Conservation (phyloP, 2,888 invertebrate genomes). For the Falcaria lacertinaria region DNA sequence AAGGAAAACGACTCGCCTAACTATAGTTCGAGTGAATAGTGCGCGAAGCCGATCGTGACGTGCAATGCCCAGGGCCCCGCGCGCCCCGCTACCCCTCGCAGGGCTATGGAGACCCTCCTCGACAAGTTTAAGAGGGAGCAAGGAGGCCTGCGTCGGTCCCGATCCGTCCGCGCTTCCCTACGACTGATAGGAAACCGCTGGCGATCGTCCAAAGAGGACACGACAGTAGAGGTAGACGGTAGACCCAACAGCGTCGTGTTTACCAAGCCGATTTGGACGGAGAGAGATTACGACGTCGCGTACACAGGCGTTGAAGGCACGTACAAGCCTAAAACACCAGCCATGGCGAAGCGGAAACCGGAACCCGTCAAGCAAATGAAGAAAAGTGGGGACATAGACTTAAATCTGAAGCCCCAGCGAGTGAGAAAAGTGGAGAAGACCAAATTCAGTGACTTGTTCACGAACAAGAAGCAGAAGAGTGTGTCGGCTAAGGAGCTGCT, state of each 20-base stretch:
- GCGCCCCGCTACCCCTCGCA: constrained; percentile 56
- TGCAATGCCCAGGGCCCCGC: constrained; percentile 71
- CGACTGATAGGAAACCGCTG: constrained; percentile 83
- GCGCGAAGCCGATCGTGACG: constrained; percentile 71
- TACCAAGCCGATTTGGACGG: constrained; percentile 61
- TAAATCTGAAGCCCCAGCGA: constrained; percentile 60
- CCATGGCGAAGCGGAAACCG: constrained; percentile 64
- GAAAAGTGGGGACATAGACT: constrained; percentile 68
- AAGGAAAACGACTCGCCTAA: constrained; percentile 65
- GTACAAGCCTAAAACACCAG: constrained; percentile 67
- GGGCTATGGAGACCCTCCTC: constrained; percentile 77
- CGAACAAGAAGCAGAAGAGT: constrained; percentile 70
- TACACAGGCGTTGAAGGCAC: constrained; percentile 70
- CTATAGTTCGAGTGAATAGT: constrained; percentile 71
- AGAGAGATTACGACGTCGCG: constrained; percentile 64
- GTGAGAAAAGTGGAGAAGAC: constrained; percentile 62
- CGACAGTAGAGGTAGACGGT: constrained; percentile 50
- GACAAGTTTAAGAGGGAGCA: constrained; percentile 75
- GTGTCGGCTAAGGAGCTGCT: constrained; percentile 62
- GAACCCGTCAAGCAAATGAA: constrained; percentile 53
- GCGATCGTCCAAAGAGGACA: constrained; percentile 66
- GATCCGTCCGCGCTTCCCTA: constrained; percentile 85
- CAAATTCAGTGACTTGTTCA: constrained; percentile 71
- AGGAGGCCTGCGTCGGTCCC: constrained; percentile 80
- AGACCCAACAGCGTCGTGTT: constrained; percentile 61